These are phyloP conservation scores for Heteractis magnifica DNA, from an alignment of 92 coral and sea anemone species.

Conservation along the genomic window DNA sequence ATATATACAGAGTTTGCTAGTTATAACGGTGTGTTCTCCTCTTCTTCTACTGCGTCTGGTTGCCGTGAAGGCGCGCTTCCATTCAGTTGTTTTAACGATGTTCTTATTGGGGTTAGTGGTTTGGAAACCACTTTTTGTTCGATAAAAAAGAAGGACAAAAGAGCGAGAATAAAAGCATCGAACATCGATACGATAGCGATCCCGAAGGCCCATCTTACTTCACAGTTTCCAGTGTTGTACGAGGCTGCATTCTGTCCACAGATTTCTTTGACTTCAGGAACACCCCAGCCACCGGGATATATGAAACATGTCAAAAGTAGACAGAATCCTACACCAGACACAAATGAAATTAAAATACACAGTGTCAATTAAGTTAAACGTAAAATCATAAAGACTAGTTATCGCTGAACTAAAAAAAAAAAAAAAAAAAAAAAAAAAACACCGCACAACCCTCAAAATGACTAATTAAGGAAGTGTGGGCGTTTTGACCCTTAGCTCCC, in stretches of 20 bases:
- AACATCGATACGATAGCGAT: slow-evolving; percentile 81
- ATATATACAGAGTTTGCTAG: not conserved
- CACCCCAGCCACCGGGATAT: slow-evolving; percentile 91
- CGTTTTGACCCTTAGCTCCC: too few relatives aligned
- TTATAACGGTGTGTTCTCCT: not conserved
- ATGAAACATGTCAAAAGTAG: slow-evolving; percentile 75
- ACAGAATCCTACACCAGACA: slow-evolving; percentile 51
- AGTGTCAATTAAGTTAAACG: too few relatives aligned
- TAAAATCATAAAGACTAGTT: too few relatives aligned
- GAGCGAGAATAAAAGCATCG: slow-evolving; percentile 85
- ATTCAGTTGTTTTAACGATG: slow-evolving; percentile 12
- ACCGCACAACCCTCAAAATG: too few relatives aligned
- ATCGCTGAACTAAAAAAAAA: too few relatives aligned
- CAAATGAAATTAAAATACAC: not conserved
- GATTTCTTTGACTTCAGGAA: slow-evolving; percentile 63
- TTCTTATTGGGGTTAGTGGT: not conserved
- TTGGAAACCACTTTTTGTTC: slow-evolving; percentile 65
- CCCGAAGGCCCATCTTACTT: slow-evolving; percentile 90
- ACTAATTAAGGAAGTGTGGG: too few relatives aligned
- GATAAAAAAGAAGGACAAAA: slow-evolving; percentile 75
- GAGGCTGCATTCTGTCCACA: slow-evolving; percentile 77
- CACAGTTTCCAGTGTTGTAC: slow-evolving; percentile 75
- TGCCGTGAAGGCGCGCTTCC: not conserved
- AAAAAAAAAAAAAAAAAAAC: too few relatives aligned
- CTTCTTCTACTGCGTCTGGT: not conserved